These are phyloP conservation scores for Orthosia incerta DNA, from an alignment of 2,888 invertebrate genomes.

Conservation along the genomic window DNA sequence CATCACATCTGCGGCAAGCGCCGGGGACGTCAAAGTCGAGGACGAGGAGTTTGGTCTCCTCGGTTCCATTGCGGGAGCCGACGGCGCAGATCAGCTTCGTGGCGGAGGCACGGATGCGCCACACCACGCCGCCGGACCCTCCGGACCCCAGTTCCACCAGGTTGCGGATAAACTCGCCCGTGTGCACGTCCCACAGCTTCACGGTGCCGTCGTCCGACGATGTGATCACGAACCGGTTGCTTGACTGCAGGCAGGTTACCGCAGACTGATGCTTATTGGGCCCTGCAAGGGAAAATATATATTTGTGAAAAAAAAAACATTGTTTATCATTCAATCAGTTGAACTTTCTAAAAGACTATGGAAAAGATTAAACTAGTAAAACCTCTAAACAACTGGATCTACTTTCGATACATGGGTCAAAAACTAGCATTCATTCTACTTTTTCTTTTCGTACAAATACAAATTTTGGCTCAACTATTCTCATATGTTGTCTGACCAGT, in stretches of 20 bases:
- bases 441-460: too few relatives aligned
- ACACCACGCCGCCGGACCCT: conserved; percentile 99
- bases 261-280: conserved; percentile 99
- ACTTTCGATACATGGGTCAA: background rate
- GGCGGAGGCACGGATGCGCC: conserved; percentile 98
- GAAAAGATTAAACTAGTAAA: background rate
- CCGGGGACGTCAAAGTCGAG: conserved; percentile 98
- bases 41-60: conserved; percentile 99
- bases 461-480: too few relatives aligned
- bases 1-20: conserved; percentile 91
- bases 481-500: too few relatives aligned
- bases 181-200: conserved; percentile 99
- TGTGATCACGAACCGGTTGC: conserved; percentile 99
- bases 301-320: background rate
- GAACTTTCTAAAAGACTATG: too few relatives aligned
- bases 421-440: too few relatives aligned
- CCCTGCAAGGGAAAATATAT: conserved; percentile 89
- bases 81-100: conserved; percentile 99
- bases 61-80: conserved; percentile 99
- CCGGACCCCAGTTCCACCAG: conserved; percentile 98
- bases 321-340: too few relatives aligned
- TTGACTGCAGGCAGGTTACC: conserved; percentile 99
- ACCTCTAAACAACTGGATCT: background rate
- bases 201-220: conserved; percentile 99
- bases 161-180: conserved; percentile 98